phyloP scores from a whole-genome alignment of 2,113 vertebrate species.

The Phalacrocorax brasilianus region DNA sequence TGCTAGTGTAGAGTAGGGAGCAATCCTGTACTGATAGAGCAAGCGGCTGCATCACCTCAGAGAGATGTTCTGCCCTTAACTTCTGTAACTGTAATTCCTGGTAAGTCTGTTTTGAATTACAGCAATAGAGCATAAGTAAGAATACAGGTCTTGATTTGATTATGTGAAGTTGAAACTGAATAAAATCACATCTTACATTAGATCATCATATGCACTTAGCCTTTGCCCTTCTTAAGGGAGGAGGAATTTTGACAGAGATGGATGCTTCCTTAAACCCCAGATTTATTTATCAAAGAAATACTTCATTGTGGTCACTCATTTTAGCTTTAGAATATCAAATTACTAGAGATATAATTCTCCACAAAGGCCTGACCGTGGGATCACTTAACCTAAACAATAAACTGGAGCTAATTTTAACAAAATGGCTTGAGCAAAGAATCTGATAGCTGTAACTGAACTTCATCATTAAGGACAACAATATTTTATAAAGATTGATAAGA shows the following conservation, averaged over 20 bases:
- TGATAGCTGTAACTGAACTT: background rate
- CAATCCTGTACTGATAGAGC: background rate
- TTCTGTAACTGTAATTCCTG: conserved; percentile 8
- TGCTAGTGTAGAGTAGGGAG: background rate
- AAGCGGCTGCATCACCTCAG: background rate
- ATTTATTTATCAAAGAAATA: conserved; percentile 47
- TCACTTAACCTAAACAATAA: conserved; percentile 23
- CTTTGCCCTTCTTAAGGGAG: conserved; percentile 29
- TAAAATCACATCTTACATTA: conserved; percentile 39
- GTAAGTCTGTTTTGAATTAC: conserved; percentile 49
- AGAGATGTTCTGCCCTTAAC: background rate
- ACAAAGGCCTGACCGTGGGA: background rate
- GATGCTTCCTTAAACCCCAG: conserved; percentile 18
- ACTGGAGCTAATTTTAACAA: background rate
- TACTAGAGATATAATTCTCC: background rate
- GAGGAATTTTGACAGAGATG: conserved; percentile 35
- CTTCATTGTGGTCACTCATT: conserved; percentile 14
- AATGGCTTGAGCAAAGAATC: background rate
- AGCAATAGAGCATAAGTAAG: background rate
- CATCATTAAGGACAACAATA: background rate
- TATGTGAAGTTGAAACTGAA: conserved; percentile 30
- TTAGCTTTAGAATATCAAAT: conserved; percentile 26
- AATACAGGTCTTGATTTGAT: conserved; percentile 42
- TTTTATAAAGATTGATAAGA: background rate
- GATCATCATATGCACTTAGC: conserved; percentile 40